Base-by-base conservation (phyloP, 2,888 invertebrate genomes). In the Drosophila kokeensis region DNA sequence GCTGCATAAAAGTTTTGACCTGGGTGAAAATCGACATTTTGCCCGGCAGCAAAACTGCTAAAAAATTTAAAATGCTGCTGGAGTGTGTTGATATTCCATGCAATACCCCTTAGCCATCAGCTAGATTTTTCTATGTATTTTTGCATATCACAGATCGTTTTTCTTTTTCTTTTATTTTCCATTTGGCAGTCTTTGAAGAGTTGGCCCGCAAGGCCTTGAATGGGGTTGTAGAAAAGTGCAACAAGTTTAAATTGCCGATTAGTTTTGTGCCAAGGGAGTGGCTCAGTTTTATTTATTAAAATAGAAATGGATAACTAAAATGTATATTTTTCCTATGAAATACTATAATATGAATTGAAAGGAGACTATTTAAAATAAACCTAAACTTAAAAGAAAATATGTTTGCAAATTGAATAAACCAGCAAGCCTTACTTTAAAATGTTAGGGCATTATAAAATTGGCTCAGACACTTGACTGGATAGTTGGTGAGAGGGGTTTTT, bases 1-100 rank as follows among this genome's bases (percentile, higher is more conserved):
- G 40, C 15, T 38, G 38, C 38, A 40, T 45, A 76, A 76, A 71
- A 81, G 62, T 73, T 76, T 76, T 76, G 73, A 81, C 77, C 81
- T 79, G 81, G 49, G 62, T 60, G 65, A 82, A 82, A 82, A 71
- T 86, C 81, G 76, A 87, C 87, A 87, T 83, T 88, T 83, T 68
- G 83, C 70, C 75, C 76, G 65, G 72, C 79, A 87, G 89, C 68
- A n/a, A 82, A 79, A 87, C 75, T 79, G 66, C 69, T 79, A 69
- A 11, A 87, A 81, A 77, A 79, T 82, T 69, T 73, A 64, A 76
- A 69, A 71, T 69, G 49, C 55, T 60, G 49, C 61, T 73, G 73
- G 78, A 73, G 81, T 79, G 73, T 73, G 60, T 73, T 81, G 81
- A 77, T 79, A 78, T 75, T 78, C 76, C 76, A 70, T 67, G 57